Conservation (phyloP, 2,888 invertebrate genomes). For the Drepana falcataria region DNA sequence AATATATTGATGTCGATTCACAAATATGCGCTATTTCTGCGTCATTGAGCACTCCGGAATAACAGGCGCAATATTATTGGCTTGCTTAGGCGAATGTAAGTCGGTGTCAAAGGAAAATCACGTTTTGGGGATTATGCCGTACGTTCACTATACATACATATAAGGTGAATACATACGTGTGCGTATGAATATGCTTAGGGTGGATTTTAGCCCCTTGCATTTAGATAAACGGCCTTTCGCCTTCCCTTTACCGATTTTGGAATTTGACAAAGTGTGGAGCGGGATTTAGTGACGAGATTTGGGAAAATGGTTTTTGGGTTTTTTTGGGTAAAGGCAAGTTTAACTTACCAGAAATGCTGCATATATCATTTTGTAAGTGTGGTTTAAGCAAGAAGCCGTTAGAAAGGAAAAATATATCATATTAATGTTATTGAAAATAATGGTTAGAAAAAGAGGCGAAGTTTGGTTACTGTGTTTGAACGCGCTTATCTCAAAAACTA, state of each 20-base stretch:
- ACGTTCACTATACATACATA: constrained; percentile 20
- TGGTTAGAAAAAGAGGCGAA: too few relatives aligned
- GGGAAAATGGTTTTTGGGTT: not conserved
- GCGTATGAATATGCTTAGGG: constrained; percentile 6
- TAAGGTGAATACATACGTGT: constrained; percentile 16
- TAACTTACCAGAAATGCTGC: too few relatives aligned
- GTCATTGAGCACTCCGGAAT: not conserved
- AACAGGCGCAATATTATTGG: constrained; percentile 1
- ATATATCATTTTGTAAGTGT: too few relatives aligned
- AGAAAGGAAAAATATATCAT: too few relatives aligned
- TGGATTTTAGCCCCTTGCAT: constrained; percentile 2
- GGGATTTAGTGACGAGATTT: not conserved
- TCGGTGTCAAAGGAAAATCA: constrained; percentile 31
- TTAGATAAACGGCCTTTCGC: not conserved
- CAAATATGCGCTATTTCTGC: not conserved
- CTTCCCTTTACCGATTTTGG: not conserved
- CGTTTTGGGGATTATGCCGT: constrained; percentile 30
- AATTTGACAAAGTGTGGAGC: not conserved
- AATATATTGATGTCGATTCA: not conserved
- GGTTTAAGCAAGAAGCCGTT: too few relatives aligned
- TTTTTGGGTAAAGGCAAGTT: too few relatives aligned
- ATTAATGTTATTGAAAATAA: too few relatives aligned
- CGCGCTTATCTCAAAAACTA: too few relatives aligned
- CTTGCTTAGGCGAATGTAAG: constrained; percentile 18
- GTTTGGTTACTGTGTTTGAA: too few relatives aligned